Base-by-base conservation (phyloP, 1,140 invertebrate genomes). In the Drosophila nigromelanica region DNA sequence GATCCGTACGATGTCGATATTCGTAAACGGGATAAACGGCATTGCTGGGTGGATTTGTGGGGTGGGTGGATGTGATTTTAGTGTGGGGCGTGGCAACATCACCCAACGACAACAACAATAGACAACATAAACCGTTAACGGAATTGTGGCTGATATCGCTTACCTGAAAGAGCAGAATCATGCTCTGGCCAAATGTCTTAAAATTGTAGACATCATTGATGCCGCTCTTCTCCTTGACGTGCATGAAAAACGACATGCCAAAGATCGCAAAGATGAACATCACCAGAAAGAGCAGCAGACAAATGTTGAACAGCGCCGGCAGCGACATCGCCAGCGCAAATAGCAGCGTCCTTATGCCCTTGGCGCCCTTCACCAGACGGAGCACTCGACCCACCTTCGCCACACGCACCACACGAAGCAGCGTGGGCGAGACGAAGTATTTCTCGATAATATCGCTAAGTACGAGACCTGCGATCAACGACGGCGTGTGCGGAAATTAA, bases 251-350 rank as follows among this genome's bases (percentile, higher is more conserved):
- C 48, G 98, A 99, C 98, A 99, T 99, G 69, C 98, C 98, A 92
- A 99, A 99, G 90, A 99, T 99, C 80, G 98, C 98, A 92, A 99
- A 99, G 92, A 99, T 99, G 93, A 99, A 99, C 97, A 99, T 99
- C 79, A 99, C 98, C 79, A 99, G 94, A 93, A 99, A 99, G 76
- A 99, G 95, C 81, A 99, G 94, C 86, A 99, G 95, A 92, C 98
- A 99, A 93, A 99, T 99, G 94, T 99, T 99, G 94, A 99, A 99
- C 52, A 99, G 95, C 71, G 98, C 98, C 77, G 98, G 98, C 91
- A 99, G 94, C 80, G 98, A 99, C 96, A 99, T 99, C 83, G 98
- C 98, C 90, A 99, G 93, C 71, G 98, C 98, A 92, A 99, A 99
- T 61, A 99, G 95, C 72, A 99, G 93, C 33, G 98, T 99, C 90